Conservation (phyloP, 2,113 vertebrate genomes). For the Bos indicus region DNA sequence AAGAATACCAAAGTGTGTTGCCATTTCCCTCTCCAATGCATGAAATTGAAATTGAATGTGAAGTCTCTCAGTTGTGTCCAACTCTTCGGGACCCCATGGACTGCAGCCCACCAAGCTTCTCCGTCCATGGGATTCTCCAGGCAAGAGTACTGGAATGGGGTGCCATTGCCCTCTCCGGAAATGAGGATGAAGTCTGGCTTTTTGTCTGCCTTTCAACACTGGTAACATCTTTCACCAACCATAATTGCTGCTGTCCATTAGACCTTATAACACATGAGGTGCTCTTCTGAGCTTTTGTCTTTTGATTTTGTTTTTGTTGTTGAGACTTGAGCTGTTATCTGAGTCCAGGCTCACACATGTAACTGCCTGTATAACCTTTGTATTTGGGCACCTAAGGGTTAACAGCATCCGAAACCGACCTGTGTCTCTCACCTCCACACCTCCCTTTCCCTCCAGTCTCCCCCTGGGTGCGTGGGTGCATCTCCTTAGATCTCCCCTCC, state of each 20-base stretch:
- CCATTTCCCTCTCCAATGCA: not conserved
- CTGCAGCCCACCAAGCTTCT: not conserved
- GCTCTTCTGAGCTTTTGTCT: not conserved
- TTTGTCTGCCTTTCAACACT: not conserved
- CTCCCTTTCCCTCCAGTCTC: not conserved
- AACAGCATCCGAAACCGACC: not conserved
- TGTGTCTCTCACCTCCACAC: no score
- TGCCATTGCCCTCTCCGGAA: not conserved
- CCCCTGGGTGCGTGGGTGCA: not conserved
- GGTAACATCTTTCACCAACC: not conserved
- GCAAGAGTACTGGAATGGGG: not conserved
- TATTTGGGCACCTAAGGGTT: not conserved
- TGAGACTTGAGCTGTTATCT: not conserved
- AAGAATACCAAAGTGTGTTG: not conserved
- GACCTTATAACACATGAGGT: not conserved
- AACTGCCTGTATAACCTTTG: not conserved
- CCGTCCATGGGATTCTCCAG: not conserved
- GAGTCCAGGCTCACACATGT: not conserved
- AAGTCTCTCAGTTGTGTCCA: not conserved
- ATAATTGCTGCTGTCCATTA: not conserved
- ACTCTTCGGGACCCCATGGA: not conserved
- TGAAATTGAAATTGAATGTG: not conserved
- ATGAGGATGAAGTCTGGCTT: not conserved
- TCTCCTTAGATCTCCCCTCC: not conserved
- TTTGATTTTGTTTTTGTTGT: not conserved